Evolutionary conservation across 1,140 invertebrate species (phyloP), one percentile per base, ranked within the genome.

Genomic region (Macrocentrus cingulum): DNA sequence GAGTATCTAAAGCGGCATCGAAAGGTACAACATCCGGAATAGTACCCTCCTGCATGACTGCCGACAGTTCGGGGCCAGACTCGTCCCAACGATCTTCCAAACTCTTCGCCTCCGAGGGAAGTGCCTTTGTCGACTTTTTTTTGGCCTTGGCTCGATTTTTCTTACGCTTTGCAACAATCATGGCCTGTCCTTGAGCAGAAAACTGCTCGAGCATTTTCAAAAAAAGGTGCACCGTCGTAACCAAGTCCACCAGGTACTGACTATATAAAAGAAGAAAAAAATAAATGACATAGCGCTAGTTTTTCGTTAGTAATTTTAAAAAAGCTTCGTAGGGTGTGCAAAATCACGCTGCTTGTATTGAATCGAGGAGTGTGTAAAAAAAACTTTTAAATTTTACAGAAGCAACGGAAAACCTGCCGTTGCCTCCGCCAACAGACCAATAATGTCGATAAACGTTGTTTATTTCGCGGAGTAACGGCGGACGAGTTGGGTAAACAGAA

Each of bases 151-250:
- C 75, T 59, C 80, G 80, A 48, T 79, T 80, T 23, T 80, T 75
- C 48, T 74, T 77, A 9, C 71, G 66, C 69, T 89, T 90, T 64
- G 88, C 88, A 32, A 95, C 88, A 1, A 95, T 83, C 3, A 97
- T 78, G 2, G 84, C 67, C 19, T 82, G 78, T 58, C 87, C 85
- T 65, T 82, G 85, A 39, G 85, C 85, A 56, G 86, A 90, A 75
- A 87, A 92, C 48, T 86, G 80, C 74, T 98, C 91, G 57, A 98
- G 75, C 85, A 97, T 89, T 83, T 94, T 95, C 42, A 98, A 72
- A 74, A 97, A 98, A 58, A 97, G 81, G 79, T 98, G 94, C 20
- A 87, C 87, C 0, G 92, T 94, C 73, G 95, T 90, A 9, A 96
- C 80, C 9, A 98, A 80, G 80, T 98, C 95, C 52, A 87, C 85